Base-by-base conservation (phyloP, 1,140 invertebrate species). In the Drosophila sturtevanti region DNA sequence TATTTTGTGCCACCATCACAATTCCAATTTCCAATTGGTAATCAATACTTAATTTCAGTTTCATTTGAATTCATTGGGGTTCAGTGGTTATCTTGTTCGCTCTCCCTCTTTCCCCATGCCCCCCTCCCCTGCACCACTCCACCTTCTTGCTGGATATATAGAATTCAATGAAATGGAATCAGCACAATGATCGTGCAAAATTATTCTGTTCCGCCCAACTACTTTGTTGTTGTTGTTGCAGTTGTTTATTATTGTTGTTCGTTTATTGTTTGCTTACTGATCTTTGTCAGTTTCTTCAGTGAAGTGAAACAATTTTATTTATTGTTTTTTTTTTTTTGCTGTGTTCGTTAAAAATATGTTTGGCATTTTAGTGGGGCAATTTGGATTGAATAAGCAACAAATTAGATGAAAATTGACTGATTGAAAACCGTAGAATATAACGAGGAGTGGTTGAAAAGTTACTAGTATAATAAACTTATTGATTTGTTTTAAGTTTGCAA, bases 141-240 rank as follows among this genome's bases (percentile, higher is more conserved):
- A 64, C 44, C 48, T 58, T 80, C 54, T 61, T 56, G 21, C 41
- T 34, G 58, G 27, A 31, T 66, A 74, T 63, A 67, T 37, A 55
- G 27, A 82, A 72, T 68, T 76, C 63, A 82, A 75, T 79, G 75
- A 63, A 78, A 68, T 79, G 71, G 68, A 84, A 77, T 79, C 72
- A 82, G 80, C 75, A 75, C 81, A 84, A 82, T 84, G 80, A 84
- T 84, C 81, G 68, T 66, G 72, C 81, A 84, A 85, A 84, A 73
- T 82, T 68, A 79, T 79, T 72, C 27, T 63, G 54, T 14, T 79
- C 37, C 62, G 52, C 22, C 22, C 54, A 56, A 34, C 54, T 18
- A 56, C 27, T 75, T 65, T 52, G 77, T 76, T 73, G 52, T 37
- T 68, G 56, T 56, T 73, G 65, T 60, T 73, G 55, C 16, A 54